phyloP scores from a whole-genome alignment of 2,113 vertebrate genomes.

The Alethe diademata region DNA sequence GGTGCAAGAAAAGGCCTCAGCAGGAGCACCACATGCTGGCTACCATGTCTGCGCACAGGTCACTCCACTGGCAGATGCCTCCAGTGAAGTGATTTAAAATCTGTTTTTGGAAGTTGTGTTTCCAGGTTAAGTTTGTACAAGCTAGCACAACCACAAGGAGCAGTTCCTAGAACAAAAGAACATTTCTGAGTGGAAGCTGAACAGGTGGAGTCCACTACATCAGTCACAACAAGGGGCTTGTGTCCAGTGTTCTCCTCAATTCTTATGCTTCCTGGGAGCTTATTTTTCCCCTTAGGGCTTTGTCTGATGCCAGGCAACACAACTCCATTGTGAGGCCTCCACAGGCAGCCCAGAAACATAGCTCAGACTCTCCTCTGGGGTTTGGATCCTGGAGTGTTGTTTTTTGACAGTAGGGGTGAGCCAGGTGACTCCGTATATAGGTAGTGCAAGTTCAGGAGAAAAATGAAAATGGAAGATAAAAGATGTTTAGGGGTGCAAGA shows the following conservation, averaged over 20 bases:
- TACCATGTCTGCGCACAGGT: not conserved
- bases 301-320: not conserved
- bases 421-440: not conserved
- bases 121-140: not conserved
- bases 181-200: not conserved
- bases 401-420: not conserved
- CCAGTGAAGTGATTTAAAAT: not conserved
- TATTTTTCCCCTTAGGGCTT: not conserved
- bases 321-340: not conserved
- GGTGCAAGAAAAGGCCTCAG: not conserved
- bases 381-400: fast-evolving
- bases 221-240: not conserved
- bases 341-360: not conserved
- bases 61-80: not conserved
- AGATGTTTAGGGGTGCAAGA: not conserved
- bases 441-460: not conserved
- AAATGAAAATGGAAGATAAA: not conserved
- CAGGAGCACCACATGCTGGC: not conserved
- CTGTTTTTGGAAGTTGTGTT: not conserved
- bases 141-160: not conserved
- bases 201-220: not conserved
- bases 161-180: not conserved
- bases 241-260: not conserved
- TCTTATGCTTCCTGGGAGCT: not conserved
- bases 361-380: not conserved